These are phyloP conservation scores for Brenthis daphne DNA, from an alignment of 2,888 invertebrate genomes.

Conservation along the genomic window DNA sequence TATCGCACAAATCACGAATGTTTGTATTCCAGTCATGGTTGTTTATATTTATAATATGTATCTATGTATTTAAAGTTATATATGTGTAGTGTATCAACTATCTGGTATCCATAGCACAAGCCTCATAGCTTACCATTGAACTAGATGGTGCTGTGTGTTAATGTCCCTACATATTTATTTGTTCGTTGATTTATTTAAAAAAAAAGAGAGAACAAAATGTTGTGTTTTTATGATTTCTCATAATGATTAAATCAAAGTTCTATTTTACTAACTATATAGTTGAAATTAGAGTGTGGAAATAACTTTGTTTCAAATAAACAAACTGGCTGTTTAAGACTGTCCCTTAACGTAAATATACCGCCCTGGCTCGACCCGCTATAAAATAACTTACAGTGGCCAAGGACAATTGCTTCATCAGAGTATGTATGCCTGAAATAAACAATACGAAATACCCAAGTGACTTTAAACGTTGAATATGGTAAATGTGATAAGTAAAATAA, in stretches of 20 bases:
- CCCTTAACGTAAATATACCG: slow-evolving; percentile 48
- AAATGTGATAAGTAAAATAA: neutral
- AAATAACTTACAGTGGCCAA: slow-evolving; percentile 51
- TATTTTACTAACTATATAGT: slow-evolving; percentile 8
- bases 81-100: too few species aligned
- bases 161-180: too few species aligned
- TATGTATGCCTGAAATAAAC: slow-evolving; percentile 45
- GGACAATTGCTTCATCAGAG: slow-evolving; percentile 53
- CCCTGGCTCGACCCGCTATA: slow-evolving; percentile 47
- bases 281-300: slow-evolving; percentile 22
- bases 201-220: too few species aligned
- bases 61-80: too few species aligned
- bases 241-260: neutral
- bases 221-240: too few species aligned
- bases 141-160: too few species aligned
- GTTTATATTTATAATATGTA: too few species aligned
- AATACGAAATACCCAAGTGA: slow-evolving; percentile 42
- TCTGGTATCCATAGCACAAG: too few species aligned
- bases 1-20: too few species aligned
- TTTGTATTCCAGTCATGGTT: too few species aligned
- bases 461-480: slow-evolving; percentile 17
- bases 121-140: too few species aligned
- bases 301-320: slow-evolving; percentile 31
- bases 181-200: too few species aligned
- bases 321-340: slow-evolving; percentile 42